phyloP scores from a whole-genome alignment of 2,113 vertebrate species.

The Hipposideros armiger region DNA sequence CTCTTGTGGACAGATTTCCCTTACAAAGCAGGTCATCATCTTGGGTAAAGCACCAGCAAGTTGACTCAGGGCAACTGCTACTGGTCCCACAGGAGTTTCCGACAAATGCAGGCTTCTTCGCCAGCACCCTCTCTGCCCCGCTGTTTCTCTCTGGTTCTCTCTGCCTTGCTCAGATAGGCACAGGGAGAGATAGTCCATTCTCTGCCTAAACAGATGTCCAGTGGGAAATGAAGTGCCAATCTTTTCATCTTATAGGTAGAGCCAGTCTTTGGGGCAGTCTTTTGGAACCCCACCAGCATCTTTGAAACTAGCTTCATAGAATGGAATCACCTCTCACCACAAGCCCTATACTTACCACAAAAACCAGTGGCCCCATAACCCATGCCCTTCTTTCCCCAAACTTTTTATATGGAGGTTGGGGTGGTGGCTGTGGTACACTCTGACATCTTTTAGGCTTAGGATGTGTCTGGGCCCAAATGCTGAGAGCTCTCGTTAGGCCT shows the following conservation, averaged over 20 bases:
- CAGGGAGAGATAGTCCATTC: not conserved
- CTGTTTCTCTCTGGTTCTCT: not conserved
- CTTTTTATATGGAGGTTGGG: not conserved
- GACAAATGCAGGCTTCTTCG: not conserved
- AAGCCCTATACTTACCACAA: not conserved
- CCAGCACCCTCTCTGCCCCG: too few relatives aligned
- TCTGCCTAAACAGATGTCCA: not conserved
- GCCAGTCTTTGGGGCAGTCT: not conserved
- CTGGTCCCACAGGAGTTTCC: not conserved
- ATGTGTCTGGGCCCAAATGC: not conserved
- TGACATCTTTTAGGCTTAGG: not conserved
- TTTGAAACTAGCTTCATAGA: not conserved
- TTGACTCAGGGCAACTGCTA: not conserved
- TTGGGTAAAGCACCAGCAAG: not conserved
- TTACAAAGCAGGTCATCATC: not conserved
- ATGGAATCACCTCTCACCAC: not conserved
- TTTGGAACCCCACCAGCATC: not conserved
- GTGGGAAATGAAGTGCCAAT: not conserved
- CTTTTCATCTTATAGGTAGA: not conserved
- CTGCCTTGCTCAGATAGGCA: not conserved
- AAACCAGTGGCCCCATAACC: not conserved
- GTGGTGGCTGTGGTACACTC: not conserved
- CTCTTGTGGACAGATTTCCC: not conserved
- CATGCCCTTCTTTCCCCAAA: not conserved
- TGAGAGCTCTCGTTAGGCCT: not conserved